These are phyloP conservation scores for Balanococcus diminutus DNA, from an alignment of 2,888 invertebrate genomes.

Conservation along the genomic window DNA sequence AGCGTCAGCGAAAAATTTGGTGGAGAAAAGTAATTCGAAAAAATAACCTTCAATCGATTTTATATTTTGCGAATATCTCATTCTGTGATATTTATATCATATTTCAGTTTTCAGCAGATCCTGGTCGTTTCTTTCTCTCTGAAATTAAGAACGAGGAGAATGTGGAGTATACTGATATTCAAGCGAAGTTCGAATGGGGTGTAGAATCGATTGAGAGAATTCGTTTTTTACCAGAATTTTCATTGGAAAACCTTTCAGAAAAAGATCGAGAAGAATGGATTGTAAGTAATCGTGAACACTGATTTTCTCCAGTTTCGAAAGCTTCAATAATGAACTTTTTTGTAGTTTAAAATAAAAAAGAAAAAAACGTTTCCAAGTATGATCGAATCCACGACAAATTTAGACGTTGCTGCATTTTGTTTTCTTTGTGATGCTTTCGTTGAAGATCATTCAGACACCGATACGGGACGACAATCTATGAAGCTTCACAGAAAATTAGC, in stretches of 20 bases:
- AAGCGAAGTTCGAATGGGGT: slow-evolving; percentile 71
- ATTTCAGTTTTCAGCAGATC: slow-evolving; percentile 71
- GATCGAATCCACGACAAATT: slow-evolving; percentile 64
- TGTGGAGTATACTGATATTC: slow-evolving; percentile 67
- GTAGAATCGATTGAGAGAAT: slow-evolving; percentile 71
- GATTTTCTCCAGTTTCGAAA: background rate
- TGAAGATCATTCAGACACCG: slow-evolving; percentile 58
- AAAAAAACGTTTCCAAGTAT: slow-evolving; percentile 61
- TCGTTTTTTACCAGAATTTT: slow-evolving; percentile 57
- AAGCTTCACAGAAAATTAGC: slow-evolving; percentile 74
- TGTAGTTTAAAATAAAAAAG: slow-evolving; percentile 62
- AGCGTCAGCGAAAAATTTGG: slow-evolving; percentile 80
- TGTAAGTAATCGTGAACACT: slow-evolving; percentile 56
- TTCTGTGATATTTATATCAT: slow-evolving; percentile 49
- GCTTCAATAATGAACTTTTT: slow-evolving; percentile 52
- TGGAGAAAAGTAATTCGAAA: slow-evolving; percentile 74
- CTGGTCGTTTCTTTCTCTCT: slow-evolving; percentile 72
- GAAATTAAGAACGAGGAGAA: slow-evolving; percentile 65
- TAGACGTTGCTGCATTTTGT: slow-evolving; percentile 66
- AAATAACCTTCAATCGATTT: background rate
- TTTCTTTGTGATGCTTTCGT: slow-evolving; percentile 67
- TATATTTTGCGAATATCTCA: slow-evolving; percentile 17
- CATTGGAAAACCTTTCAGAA: slow-evolving; percentile 57
- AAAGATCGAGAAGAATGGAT: slow-evolving; percentile 57
- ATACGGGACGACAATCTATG: slow-evolving; percentile 62